Conservation (phyloP, 2,888 invertebrate genomes). For the Pristionchus mayeri region DNA sequence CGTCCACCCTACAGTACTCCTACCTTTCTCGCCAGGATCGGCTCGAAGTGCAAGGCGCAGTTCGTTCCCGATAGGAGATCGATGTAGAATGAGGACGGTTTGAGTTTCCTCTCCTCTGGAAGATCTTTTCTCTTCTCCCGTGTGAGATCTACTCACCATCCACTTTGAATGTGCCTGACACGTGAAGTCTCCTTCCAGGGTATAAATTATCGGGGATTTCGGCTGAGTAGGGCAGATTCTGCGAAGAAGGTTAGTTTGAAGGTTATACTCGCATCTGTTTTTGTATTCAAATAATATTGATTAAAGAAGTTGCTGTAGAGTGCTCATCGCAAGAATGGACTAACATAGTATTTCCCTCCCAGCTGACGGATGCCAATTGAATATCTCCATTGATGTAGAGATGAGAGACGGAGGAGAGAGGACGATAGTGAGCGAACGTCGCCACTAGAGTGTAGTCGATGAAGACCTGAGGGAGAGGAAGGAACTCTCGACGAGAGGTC, state of each 20-base stretch:
- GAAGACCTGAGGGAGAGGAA: constrained; percentile 70
- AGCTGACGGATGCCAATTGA: constrained; percentile 63
- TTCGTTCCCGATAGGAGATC: constrained; percentile 72
- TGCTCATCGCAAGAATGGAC: no score
- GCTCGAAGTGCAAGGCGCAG: constrained; percentile 68
- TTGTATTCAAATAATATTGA: neutral
- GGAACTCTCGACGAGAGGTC: no score
- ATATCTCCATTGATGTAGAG: constrained; percentile 73
- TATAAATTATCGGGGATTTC: constrained; percentile 75
- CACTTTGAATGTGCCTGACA: constrained; percentile 56
- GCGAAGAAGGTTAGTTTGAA: constrained; percentile 48
- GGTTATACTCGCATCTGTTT: neutral
- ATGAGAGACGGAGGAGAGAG: constrained; percentile 66
- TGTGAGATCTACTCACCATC: neutral
- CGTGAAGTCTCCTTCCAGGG: constrained; percentile 69
- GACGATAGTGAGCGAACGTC: constrained; percentile 73
- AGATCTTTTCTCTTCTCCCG: neutral
- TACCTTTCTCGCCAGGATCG: constrained; percentile 67
- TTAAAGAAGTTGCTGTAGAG: neutral
- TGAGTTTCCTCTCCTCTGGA: constrained; percentile 52
- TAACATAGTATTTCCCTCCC: constrained; percentile 75
- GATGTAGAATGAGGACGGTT: constrained; percentile 70
- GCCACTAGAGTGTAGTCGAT: constrained; percentile 74
- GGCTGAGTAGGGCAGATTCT: constrained; percentile 74
- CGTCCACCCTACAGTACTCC: neutral